A percentile compares a stretch with the other conserved stretches of the same genome.
phyloP scores from a whole-genome alignment of 2,113 vertebrate species.

The Mesembrinibis cayennensis region DNA sequence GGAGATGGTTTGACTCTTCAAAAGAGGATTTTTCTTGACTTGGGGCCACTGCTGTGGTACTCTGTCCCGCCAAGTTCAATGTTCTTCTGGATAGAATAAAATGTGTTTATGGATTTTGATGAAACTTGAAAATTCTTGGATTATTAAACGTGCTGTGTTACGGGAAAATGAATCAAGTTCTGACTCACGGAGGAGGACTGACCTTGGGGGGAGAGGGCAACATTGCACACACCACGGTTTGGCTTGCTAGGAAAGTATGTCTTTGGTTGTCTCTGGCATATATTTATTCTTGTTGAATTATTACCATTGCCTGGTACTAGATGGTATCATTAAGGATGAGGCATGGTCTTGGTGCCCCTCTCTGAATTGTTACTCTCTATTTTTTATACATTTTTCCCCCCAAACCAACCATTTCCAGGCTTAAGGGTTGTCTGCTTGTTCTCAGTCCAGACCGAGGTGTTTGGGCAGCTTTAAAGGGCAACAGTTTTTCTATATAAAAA shows the following conservation, averaged over 20 bases:
- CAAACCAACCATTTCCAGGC: not conserved
- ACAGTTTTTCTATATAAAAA: not conserved
- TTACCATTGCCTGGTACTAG: not conserved
- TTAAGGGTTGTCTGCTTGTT: not conserved
- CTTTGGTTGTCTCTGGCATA: not conserved
- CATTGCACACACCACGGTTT: not conserved
- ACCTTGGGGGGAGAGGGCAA: not conserved
- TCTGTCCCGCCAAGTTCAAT: slow-evolving; percentile 5
- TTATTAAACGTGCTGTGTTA: not conserved
- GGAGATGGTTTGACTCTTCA: not conserved
- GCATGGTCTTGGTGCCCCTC: not conserved
- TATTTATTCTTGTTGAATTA: not conserved
- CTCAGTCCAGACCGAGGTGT: not conserved
- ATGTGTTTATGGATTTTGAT: slow-evolving; percentile 45
- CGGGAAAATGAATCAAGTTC: slow-evolving; percentile 4
- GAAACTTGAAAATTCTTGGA: slow-evolving; percentile 22
- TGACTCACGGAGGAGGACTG: not conserved
- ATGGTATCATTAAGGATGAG: not conserved
- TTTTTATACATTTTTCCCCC: not conserved
- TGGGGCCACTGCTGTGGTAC: not conserved
- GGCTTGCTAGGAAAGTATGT: not conserved
- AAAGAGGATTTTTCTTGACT: slow-evolving; percentile 45
- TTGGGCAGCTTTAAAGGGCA: not conserved
- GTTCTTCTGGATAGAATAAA: slow-evolving; percentile 34
- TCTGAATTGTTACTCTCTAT: not conserved